Conservation (phyloP, 2,888 invertebrate genomes). For the Brenthis daphne region DNA sequence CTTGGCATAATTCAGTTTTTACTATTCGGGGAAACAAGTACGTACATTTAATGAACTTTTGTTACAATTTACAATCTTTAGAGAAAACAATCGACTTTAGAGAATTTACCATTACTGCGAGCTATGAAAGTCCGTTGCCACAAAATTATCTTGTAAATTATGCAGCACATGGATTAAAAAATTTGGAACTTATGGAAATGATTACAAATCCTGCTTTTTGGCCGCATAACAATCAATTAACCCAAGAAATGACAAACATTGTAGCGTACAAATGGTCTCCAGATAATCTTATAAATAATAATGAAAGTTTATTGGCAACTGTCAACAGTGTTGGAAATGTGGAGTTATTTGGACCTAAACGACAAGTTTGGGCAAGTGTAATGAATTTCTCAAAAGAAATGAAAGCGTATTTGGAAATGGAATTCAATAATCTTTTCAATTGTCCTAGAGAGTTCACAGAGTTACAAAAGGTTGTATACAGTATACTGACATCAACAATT, state of each 20-base stretch:
- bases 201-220: constrained; percentile 62
- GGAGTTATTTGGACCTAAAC: constrained; percentile 50
- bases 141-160: constrained; percentile 51
- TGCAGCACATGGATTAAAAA: constrained; percentile 50
- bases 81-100: constrained; percentile 60
- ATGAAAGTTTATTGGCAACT: constrained; percentile 54
- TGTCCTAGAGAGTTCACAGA: constrained; percentile 46
- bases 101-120: constrained; percentile 51
- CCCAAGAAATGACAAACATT: constrained; percentile 56
- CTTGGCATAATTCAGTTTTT: constrained; percentile 58
- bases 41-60: constrained; percentile 56
- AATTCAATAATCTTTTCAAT: constrained; percentile 33
- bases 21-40: constrained; percentile 59
- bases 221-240: constrained; percentile 61
- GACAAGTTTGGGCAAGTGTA: constrained; percentile 50
- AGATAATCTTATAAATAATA: constrained; percentile 47
- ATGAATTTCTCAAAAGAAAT: constrained; percentile 55
- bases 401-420: constrained; percentile 40
- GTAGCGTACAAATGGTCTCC: constrained; percentile 63
- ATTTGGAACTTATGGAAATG: constrained; percentile 62
- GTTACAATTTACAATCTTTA: constrained; percentile 56
- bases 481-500: constrained; percentile 54
- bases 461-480: constrained; percentile 53
- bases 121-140: constrained; percentile 56
- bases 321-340: constrained; percentile 68